Base-by-base conservation (phyloP, 2,797 vertebrate genomes). In the Centropyge bicolor region DNA sequence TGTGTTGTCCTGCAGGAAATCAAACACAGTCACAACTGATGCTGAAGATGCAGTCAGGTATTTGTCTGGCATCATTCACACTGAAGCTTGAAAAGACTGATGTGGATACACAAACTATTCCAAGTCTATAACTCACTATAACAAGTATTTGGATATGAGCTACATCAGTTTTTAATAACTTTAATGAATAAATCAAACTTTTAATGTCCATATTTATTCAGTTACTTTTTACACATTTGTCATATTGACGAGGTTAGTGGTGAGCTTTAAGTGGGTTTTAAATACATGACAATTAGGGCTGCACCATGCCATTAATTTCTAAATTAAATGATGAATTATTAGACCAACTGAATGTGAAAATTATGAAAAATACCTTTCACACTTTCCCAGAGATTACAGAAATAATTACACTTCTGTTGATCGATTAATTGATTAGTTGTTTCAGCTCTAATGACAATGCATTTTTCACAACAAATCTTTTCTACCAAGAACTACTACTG, bases 1-100 rank as follows among this genome's bases (percentile, higher is more conserved):
- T 45, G 43, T 20, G 1, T 62, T 70, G 49, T 74, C 75, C n/a
- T 38, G 24, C 41, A 41, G 67, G 43, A 74, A 22, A 63, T 51
- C 62, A 48, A 38, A 63, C 22, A 69, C 16, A 64, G 1, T 51
- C 38, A 78, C 16, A 49, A 1, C 38, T 60, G 22, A 56, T 41
- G 62, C 51, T 24, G 60, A 69, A 66, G 12, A 52, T 7, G 1
- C 57, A 24, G 9, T 17, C 3, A 3, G 20, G 19, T 1, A 40
- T 81, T 64, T 51, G 36, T 24, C 24, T 38, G 6, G 4, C 54
- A 11, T 65, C 13, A 16, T 56, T 43, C 43, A 56, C 8, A 35
- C 6, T 20, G 31, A 67, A 43, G 11, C 1, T 20, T 48, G 31
- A 62, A 38, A 35, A 61, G 22, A 31, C 22, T 45, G 35, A 52